A percentile compares a stretch with the other conserved stretches of the same genome.
Conservation (phyloP, 2,113 vertebrate genomes). For the Castor canadensis region DNA sequence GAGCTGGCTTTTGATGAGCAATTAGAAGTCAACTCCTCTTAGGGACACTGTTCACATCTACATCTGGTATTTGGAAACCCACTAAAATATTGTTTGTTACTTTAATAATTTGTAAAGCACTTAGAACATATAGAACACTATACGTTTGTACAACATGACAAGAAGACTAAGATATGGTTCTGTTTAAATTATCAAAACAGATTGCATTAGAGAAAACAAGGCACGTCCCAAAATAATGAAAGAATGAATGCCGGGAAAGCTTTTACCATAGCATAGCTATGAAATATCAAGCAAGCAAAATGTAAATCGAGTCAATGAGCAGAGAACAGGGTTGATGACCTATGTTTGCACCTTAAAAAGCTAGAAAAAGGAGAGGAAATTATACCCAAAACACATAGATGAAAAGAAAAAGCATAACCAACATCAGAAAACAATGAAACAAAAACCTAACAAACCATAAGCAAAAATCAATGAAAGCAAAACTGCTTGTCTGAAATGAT, state of each 20-base stretch:
- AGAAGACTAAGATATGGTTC: neutral
- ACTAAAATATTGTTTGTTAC: neutral
- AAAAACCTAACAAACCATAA: neutral
- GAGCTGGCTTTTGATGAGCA: neutral
- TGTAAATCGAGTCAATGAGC: neutral
- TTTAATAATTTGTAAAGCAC: constrained; percentile 6
- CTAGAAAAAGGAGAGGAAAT: neutral
- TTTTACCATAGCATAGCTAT: neutral
- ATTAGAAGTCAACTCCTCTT: neutral
- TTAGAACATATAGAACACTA: neutral
- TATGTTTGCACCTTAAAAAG: neutral
- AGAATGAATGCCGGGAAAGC: neutral
- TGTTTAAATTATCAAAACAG: neutral
- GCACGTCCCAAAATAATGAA: neutral
- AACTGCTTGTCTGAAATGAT: constrained; percentile 12
- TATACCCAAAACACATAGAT: neutral
- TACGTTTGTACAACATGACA: neutral
- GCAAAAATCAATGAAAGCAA: neutral
- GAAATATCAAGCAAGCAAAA: neutral
- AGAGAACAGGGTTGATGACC: neutral
- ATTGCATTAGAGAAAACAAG: neutral
- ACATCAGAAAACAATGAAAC: constrained; percentile 27
- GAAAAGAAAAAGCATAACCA: constrained; percentile 27
- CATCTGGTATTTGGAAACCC: constrained; percentile 8
- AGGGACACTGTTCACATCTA: neutral